Conservation (phyloP, 2,797 vertebrate genomes). For the Limosa lapponica region DNA sequence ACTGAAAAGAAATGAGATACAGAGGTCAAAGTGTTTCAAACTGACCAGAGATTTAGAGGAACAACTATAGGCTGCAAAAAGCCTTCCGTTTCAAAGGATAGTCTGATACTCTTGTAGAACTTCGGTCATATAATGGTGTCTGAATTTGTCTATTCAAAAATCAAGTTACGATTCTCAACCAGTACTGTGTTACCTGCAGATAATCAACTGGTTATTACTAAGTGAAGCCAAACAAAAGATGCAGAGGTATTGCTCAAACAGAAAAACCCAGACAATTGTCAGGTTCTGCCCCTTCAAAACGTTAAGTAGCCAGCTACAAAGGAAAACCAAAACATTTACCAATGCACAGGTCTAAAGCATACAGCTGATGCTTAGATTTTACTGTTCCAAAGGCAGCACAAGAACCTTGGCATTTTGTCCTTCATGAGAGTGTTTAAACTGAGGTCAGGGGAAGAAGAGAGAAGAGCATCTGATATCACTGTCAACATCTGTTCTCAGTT, state of each 20-base stretch:
- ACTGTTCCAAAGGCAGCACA: background rate
- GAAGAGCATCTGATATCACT: background rate
- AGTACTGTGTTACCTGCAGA: background rate
- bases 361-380: background rate
- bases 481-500: background rate
- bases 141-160: background rate
- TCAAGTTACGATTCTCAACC: background rate
- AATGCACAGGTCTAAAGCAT: background rate
- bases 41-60: background rate
- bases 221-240: background rate
- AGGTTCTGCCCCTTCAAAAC: background rate
- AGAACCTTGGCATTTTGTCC: background rate
- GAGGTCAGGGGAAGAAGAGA: background rate
- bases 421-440: background rate
- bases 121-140: background rate
- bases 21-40: constrained; percentile 4
- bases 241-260: background rate
- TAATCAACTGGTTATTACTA: background rate
- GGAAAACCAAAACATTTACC: background rate
- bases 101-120: background rate
- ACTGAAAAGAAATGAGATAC: background rate
- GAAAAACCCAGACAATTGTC: background rate
- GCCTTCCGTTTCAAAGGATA: background rate
- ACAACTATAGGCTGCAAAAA: background rate
- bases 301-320: background rate